phyloP scores from a whole-genome alignment of 2,797 vertebrate genomes.

The Thaleichthys pacificus region DNA sequence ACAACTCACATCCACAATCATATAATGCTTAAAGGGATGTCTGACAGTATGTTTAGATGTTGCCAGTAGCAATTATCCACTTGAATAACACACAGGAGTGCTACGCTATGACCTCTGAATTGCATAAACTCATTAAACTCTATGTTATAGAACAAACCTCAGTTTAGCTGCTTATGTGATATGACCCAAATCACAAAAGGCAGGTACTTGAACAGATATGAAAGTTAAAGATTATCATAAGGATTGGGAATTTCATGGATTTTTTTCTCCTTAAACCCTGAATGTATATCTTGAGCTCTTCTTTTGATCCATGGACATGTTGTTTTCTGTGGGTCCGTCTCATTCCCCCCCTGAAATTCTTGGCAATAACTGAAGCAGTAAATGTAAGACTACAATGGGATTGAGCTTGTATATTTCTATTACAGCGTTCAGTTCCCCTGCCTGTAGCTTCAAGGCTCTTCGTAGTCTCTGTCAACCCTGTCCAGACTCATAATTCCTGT shows the following conservation, averaged over 20 bases:
- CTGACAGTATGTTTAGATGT: slow-evolving; percentile 28
- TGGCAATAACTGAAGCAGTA: slow-evolving; percentile 22
- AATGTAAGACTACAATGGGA: slow-evolving; percentile 24
- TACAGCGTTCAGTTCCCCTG: slow-evolving; percentile 19
- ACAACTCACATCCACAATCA: too few species aligned
- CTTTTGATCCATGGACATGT: slow-evolving; percentile 1
- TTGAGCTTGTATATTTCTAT: slow-evolving; percentile 31
- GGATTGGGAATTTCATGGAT: not conserved
- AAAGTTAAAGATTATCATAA: not conserved
- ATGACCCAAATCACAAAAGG: not conserved
- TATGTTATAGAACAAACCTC: not conserved
- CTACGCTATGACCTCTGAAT: not conserved
- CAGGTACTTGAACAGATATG: not conserved
- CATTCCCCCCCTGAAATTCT: slow-evolving; percentile 8
- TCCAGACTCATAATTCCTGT: slow-evolving; percentile 30
- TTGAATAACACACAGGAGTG: not conserved
- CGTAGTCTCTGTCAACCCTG: slow-evolving; percentile 26
- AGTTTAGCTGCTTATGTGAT: not conserved
- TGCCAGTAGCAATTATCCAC: not conserved
- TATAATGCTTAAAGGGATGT: slow-evolving; percentile 11
- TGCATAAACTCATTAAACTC: not conserved
- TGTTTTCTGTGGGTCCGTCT: slow-evolving; percentile 7
- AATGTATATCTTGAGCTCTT: slow-evolving; percentile 11
- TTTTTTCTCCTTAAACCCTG: not conserved
- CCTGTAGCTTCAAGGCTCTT: slow-evolving; percentile 23